These are phyloP conservation scores for Neocrepidodera transversa DNA, from an alignment of 2,888 invertebrate genomes.

Conservation along the genomic window DNA sequence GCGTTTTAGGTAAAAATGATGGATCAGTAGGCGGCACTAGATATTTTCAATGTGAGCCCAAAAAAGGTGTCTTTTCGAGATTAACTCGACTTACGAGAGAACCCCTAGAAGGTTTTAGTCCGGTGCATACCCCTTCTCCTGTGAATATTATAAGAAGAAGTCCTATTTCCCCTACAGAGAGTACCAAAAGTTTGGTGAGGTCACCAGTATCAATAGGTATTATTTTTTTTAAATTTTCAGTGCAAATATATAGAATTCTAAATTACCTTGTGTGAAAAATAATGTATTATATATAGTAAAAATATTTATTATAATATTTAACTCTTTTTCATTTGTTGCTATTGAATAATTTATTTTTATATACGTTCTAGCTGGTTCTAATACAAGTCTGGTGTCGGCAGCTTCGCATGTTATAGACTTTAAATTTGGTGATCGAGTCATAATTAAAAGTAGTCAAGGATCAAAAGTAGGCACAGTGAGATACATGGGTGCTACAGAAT, in stretches of 20 bases:
- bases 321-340: background rate
- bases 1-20: slow-evolving; percentile 90
- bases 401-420: slow-evolving; percentile 66
- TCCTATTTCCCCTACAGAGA: slow-evolving; percentile 55
- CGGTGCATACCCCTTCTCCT: slow-evolving; percentile 54
- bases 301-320: too few relatives aligned
- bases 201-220: slow-evolving; percentile 54
- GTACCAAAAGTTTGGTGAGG: slow-evolving; percentile 50
- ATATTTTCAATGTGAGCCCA: slow-evolving; percentile 93
- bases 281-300: too few relatives aligned
- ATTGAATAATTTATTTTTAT: background rate
- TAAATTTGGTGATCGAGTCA: slow-evolving; percentile 89
- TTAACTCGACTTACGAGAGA: slow-evolving; percentile 82
- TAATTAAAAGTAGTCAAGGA: slow-evolving; percentile 84
- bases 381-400: slow-evolving; percentile 61
- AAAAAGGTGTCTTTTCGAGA: slow-evolving; percentile 92
- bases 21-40: slow-evolving; percentile 91
- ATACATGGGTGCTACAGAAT: slow-evolving; percentile 87
- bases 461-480: slow-evolving; percentile 87
- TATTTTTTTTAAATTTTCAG: slow-evolving; percentile 20
- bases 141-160: slow-evolving; percentile 51
- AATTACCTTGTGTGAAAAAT: background rate
- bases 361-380: slow-evolving; percentile 60
- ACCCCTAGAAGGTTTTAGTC: slow-evolving; percentile 64
- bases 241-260: background rate